A percentile compares a stretch with the other conserved stretches of the same genome.
Evolutionary conservation across 2,113 vertebrate species (phyloP).

Genomic region (Phainopepla nitens): DNA sequence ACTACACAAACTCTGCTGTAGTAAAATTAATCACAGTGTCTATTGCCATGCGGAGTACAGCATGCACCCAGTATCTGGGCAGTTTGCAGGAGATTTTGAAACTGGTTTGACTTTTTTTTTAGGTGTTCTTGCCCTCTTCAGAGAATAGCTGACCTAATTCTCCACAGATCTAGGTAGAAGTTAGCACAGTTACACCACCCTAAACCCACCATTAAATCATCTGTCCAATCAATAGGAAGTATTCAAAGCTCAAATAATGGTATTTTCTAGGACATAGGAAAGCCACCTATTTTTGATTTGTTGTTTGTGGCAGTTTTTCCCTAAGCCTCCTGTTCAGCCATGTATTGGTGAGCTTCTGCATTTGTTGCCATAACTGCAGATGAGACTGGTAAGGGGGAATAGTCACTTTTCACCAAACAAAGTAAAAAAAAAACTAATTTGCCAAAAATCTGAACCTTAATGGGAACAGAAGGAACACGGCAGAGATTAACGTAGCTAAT

Average conservation of each 20-base stretch:
- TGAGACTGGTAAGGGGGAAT: background rate
- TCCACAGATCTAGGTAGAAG: background rate
- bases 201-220: background rate
- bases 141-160: background rate
- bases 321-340: background rate
- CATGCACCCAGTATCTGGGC: background rate
- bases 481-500: background rate
- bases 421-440: background rate
- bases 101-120: background rate
- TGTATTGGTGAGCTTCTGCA: background rate
- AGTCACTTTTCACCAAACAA: background rate
- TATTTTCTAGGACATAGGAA: background rate
- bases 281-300: background rate
- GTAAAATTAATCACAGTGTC: background rate
- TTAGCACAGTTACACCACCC: background rate
- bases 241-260: background rate
- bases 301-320: background rate
- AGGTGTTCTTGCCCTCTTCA: background rate
- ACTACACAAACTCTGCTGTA: background rate
- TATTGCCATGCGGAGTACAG: background rate
- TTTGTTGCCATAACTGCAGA: accelerated
- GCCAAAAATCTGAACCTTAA: background rate
- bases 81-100: background rate
- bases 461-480: background rate
- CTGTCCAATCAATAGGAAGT: background rate